Percentiles rank a stretch among this genome's conserved stretches.
Conservation (phyloP, 2,113 vertebrate species). For the Pagrus major region DNA sequence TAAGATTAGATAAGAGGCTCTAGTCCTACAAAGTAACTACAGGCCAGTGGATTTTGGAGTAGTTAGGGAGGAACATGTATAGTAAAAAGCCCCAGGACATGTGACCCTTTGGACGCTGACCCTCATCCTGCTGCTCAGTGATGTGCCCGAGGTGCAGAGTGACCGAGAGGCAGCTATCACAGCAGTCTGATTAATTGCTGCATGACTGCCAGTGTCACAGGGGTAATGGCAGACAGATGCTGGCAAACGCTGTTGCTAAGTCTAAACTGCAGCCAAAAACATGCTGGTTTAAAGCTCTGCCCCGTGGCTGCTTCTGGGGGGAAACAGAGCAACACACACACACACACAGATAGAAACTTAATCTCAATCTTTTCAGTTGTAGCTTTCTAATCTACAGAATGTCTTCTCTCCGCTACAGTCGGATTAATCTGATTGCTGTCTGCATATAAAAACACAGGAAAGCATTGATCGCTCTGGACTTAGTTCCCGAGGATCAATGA, state of each 20-base stretch:
- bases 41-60: constrained; percentile 6
- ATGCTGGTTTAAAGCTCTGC: constrained; percentile 56
- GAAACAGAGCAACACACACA: constrained; percentile 19
- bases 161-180: constrained; percentile 51
- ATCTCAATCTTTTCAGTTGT: constrained; percentile 40
- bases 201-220: constrained; percentile 60
- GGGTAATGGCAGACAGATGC: constrained; percentile 76
- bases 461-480: constrained; percentile 55
- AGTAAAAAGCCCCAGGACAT: constrained; percentile 30
- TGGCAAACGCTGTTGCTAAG: constrained; percentile 37
- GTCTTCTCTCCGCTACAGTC: constrained; percentile 17
- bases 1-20: neutral
- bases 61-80: neutral
- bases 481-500: constrained; percentile 60
- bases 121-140: constrained; percentile 37
- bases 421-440: constrained; percentile 38
- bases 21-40: constrained; percentile 3
- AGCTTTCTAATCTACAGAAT: constrained; percentile 58
- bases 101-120: constrained; percentile 39
- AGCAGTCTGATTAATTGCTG: constrained; percentile 67
- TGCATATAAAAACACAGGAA: constrained; percentile 33
- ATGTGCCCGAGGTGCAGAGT: constrained; percentile 51
- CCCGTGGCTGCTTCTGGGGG: constrained; percentile 30
- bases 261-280: constrained; percentile 68
- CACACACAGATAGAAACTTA: constrained; percentile 8